Conservation (phyloP, 2,797 vertebrate genomes). For the Acrocephalus scirpaceus region DNA sequence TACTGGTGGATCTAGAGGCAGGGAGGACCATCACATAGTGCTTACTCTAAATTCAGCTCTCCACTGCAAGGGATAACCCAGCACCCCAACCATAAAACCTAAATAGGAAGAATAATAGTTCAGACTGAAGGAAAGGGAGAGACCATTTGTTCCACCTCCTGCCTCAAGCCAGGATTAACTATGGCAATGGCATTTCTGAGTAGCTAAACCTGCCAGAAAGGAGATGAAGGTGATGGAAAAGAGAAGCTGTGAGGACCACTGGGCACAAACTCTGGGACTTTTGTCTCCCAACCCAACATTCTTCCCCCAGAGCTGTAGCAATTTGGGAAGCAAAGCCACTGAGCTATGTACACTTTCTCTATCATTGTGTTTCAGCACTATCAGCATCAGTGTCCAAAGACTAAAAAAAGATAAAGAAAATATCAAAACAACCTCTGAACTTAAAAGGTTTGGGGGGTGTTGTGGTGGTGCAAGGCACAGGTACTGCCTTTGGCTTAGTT, state of each 20-base stretch:
- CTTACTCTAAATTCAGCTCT: not conserved
- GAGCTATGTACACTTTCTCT: not conserved
- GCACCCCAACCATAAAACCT: not conserved
- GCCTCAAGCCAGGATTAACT: not conserved
- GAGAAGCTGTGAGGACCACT: not conserved
- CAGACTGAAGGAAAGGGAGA: not conserved
- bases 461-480: not conserved
- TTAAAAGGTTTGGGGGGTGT: not conserved
- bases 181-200: not conserved
- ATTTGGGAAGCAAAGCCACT: not conserved
- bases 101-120: not conserved
- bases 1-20: not conserved
- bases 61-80: not conserved
- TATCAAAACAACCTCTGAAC: not conserved
- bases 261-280: not conserved
- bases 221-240: not conserved
- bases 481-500: not conserved
- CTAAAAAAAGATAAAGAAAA: not conserved
- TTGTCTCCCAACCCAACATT: not conserved
- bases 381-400: rapidly evolving
- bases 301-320: not conserved
- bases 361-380: not conserved
- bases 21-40: not conserved
- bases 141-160: not conserved
- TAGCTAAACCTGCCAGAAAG: not conserved